Conservation (phyloP, 2,888 invertebrate genomes). For the Mycalesis mineus region DNA sequence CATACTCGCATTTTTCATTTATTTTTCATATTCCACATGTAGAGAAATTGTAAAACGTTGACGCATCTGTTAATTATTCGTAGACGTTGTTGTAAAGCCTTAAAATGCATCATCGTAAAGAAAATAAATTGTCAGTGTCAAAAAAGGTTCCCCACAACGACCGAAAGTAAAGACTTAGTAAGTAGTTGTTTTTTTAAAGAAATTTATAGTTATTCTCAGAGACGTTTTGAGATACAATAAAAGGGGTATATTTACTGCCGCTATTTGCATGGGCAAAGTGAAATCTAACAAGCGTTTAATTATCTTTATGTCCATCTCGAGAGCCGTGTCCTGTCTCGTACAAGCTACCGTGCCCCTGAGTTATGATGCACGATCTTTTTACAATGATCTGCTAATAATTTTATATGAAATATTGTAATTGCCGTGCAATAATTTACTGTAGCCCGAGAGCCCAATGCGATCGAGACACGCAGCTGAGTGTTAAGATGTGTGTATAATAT, state of each 20-base stretch:
- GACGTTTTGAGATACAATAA: neutral
- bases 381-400: constrained; percentile 15
- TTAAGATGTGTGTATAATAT: too few species aligned
- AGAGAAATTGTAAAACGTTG: too few species aligned
- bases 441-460: neutral
- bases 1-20: too few species aligned
- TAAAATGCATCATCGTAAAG: too few species aligned
- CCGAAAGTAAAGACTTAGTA: neutral
- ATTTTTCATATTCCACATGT: too few species aligned
- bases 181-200: neutral
- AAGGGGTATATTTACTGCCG: constrained; percentile 2
- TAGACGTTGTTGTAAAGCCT: too few species aligned
- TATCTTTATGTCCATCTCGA: constrained; percentile 12
- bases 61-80: too few species aligned
- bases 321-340: neutral
- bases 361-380: constrained; percentile 16
- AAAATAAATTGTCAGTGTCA: too few species aligned
- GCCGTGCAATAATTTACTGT: constrained; percentile 14
- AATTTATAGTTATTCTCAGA: neutral
- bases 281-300: constrained; percentile 12
- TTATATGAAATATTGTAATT: constrained; percentile 21
- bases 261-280: constrained; percentile 11
- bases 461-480: neutral
- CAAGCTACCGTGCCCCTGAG: constrained; percentile 15
- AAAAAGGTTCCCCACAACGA: too few species aligned